phyloP scores from a whole-genome alignment of 2,888 invertebrate species.

The Drosophila nr. fundita region DNA sequence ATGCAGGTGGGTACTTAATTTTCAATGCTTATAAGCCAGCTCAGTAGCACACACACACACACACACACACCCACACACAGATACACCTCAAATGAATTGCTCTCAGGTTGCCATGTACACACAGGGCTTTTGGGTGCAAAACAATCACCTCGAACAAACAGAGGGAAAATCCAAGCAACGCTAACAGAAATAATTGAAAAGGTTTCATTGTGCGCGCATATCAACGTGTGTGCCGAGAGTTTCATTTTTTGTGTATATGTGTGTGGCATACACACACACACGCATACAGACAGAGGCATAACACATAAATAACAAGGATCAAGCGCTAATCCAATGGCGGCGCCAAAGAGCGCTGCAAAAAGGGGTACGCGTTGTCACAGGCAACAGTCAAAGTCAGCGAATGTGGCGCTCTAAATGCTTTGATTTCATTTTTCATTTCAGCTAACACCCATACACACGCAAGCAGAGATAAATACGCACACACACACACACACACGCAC shows the following conservation, averaged over 20 bases:
- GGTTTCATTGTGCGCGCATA: constrained; percentile 62
- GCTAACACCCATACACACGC: constrained; percentile 26
- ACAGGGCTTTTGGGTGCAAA: constrained; percentile 19
- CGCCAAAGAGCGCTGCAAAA: constrained; percentile 41
- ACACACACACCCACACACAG: background rate
- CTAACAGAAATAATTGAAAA: constrained; percentile 73
- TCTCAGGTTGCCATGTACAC: constrained; percentile 35
- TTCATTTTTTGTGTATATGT: constrained; percentile 20
- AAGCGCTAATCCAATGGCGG: constrained; percentile 65
- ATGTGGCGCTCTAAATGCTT: constrained; percentile 75
- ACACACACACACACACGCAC: background rate
- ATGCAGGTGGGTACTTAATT: background rate
- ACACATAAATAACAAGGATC: constrained; percentile 77
- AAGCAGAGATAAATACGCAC: constrained; percentile 5
- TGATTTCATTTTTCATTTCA: constrained; percentile 80
- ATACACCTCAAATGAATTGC: constrained; percentile 12
- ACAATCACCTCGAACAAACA: constrained; percentile 40
- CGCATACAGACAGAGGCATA: constrained; percentile 13
- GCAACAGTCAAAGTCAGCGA: constrained; percentile 68
- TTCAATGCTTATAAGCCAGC: constrained; percentile 1
- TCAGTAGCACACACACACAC: background rate
- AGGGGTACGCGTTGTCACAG: constrained; percentile 58
- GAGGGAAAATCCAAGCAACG: constrained; percentile 30
- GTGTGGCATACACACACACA: constrained; percentile 3
- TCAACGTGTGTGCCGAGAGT: constrained; percentile 22